Conservation (phyloP, 2,113 vertebrate species). For the Cottus gobio region DNA sequence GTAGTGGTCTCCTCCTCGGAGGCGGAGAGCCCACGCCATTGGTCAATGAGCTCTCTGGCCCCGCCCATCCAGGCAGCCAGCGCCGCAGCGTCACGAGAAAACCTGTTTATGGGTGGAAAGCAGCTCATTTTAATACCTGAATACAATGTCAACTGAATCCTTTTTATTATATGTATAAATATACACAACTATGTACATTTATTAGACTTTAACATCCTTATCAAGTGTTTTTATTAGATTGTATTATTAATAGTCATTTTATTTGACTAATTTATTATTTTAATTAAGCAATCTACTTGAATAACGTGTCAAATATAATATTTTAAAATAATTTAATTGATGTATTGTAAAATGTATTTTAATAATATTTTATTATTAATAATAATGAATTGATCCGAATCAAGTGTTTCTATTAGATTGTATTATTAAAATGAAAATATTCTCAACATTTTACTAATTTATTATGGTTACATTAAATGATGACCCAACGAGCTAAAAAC, state of each 20-base stretch:
- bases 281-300: background rate
- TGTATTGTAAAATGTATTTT: background rate
- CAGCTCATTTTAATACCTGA: too few species aligned
- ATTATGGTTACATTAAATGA: background rate
- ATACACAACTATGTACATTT: background rate
- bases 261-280: too few species aligned
- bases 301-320: background rate
- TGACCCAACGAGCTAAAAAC: background rate
- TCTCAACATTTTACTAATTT: background rate
- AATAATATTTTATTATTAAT: too few species aligned
- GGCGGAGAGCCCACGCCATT: slow-evolving; percentile 82
- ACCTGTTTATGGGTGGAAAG: slow-evolving; percentile 78
- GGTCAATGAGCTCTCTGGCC: slow-evolving; percentile 82
- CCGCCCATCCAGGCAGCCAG: slow-evolving; percentile 86
- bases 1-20: slow-evolving; percentile 80
- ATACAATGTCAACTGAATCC: too few species aligned
- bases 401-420: too few species aligned
- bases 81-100: slow-evolving; percentile 77
- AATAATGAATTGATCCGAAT: too few species aligned
- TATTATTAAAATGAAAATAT: too few species aligned
- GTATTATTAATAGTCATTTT: too few species aligned
- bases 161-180: too few species aligned
- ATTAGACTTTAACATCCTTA: too few species aligned
- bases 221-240: too few species aligned
- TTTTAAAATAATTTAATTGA: background rate